Base-by-base conservation (phyloP, 2,797 vertebrate species). In the Borostomias antarcticus region DNA sequence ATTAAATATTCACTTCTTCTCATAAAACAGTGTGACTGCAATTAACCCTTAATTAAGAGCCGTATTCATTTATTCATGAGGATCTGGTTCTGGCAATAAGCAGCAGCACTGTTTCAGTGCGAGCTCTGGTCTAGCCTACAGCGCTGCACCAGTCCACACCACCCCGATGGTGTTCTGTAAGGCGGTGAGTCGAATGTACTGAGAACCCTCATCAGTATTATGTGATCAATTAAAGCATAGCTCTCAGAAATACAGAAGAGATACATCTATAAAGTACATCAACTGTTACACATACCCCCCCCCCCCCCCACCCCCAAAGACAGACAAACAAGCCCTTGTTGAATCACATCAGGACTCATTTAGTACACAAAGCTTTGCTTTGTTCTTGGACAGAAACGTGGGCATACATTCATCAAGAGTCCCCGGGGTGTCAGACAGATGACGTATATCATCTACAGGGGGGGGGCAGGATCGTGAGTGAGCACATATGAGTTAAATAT, bases 1-100 rank as follows among this genome's bases (percentile, higher is more conserved):
- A 43, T 56, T 30, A 54, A 28, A 64, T 56, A 64, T 56, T 54
- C 30, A 56, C 9, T 17, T 10, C 23, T 64, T 35, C n/a, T 23
- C 23, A 29, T 64, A 43, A 40, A 64, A 6, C 26, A 10, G 33
- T 23, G 26, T 40, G 15, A 56, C 26, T 17, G 51, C 62, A 56
- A 56, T 43, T 40, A 43, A 64, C 51, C 48, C 51, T 43, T 61
- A 61, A 61, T 29, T 45, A 45, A 28, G 58, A 61, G 26, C 40
- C 19, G 4, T 59, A 10, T 40, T 59, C 0, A 40, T 61, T 47
- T 47, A 61, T 61, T 47, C 40, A 30, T 61, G 17, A 61, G 43
- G 26, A 19, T 47, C 40, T 47, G 43, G 59, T 47, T 40, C 30
- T 47, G 17, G 26, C 43, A 10, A 28, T 61, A 43, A 47, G 28